Evolutionary conservation across 2,888 invertebrate genomes (phyloP).

Genomic region (Phania funesta): DNA sequence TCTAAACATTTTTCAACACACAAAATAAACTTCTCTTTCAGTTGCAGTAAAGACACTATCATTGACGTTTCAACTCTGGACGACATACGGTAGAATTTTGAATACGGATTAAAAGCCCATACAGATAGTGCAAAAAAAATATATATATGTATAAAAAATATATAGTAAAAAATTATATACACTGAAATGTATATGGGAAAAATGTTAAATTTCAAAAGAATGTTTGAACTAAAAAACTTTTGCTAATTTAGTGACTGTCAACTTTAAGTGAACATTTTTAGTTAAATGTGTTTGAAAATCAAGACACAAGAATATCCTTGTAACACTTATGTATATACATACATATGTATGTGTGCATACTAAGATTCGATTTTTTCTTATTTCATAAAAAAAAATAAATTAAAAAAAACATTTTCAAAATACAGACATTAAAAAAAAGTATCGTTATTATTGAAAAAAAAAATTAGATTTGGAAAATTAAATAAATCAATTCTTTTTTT

Average conservation of each 20-base stretch:
- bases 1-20: slow-evolving; percentile 44
- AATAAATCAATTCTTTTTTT: not conserved
- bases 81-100: slow-evolving; percentile 70
- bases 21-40: slow-evolving; percentile 73
- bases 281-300: slow-evolving; percentile 31
- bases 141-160: slow-evolving; percentile 3
- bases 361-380: slow-evolving; percentile 70
- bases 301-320: slow-evolving; percentile 70
- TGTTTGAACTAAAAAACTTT: slow-evolving; percentile 2
- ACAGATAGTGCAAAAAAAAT: slow-evolving; percentile 67
- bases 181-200: slow-evolving; percentile 27
- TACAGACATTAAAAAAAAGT: not conserved
- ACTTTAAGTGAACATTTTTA: slow-evolving; percentile 37
- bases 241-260: too few relatives aligned
- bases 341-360: slow-evolving; percentile 76
- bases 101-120: slow-evolving; percentile 75
- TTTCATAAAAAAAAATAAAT: not conserved
- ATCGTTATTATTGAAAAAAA: not conserved
- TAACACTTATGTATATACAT: slow-evolving; percentile 76
- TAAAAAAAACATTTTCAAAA: not conserved
- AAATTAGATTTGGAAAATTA: not conserved
- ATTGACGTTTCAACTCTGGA: slow-evolving; percentile 81
- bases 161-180: slow-evolving; percentile 68
- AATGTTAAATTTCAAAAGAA: slow-evolving; percentile 15
- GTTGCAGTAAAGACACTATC: slow-evolving; percentile 76